Percentiles rank a stretch among this genome's conserved stretches.
Conservation (phyloP, 1,140 invertebrate species). For the Brevipalpus yothersi region DNA sequence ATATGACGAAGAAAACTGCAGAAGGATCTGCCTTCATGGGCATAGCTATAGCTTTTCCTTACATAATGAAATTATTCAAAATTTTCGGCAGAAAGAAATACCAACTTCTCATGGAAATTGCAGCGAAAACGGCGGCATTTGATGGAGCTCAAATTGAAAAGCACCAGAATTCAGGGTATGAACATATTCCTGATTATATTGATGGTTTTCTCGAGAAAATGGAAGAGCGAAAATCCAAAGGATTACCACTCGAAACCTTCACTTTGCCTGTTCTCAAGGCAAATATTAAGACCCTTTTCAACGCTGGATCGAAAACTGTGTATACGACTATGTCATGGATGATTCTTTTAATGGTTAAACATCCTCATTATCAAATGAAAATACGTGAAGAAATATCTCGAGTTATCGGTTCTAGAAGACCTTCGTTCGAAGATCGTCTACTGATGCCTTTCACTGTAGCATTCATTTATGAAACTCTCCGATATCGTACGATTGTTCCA, state of each 20-base stretch:
- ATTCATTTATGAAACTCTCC: slow-evolving; percentile 13
- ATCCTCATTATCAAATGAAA: slow-evolving; percentile 19
- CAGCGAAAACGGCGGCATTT: neutral
- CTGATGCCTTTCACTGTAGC: slow-evolving; percentile 15
- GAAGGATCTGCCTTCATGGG: neutral
- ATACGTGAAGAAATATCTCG: slow-evolving; percentile 16
- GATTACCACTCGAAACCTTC: neutral
- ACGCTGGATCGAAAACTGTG: slow-evolving; percentile 19
- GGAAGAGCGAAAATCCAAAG: neutral
- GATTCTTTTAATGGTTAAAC: slow-evolving; percentile 14
- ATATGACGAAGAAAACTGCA: neutral
- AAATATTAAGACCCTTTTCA: slow-evolving; percentile 13
- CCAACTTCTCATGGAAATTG: neutral
- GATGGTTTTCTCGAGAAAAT: slow-evolving; percentile 55
- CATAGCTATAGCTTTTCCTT: neutral
- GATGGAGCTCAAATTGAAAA: slow-evolving; percentile 32
- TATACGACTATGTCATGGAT: slow-evolving; percentile 17
- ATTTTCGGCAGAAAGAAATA: neutral
- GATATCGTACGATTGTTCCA: slow-evolving; percentile 12
- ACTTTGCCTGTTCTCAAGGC: slow-evolving; percentile 7
- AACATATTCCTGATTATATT: slow-evolving; percentile 44
- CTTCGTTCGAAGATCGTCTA: slow-evolving; percentile 9
- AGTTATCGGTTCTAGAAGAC: slow-evolving; percentile 11
- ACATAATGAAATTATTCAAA: neutral
- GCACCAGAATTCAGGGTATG: slow-evolving; percentile 38